These are phyloP conservation scores for Ptychoptera albimana DNA, from an alignment of 2,888 invertebrate species.

Conservation along the genomic window DNA sequence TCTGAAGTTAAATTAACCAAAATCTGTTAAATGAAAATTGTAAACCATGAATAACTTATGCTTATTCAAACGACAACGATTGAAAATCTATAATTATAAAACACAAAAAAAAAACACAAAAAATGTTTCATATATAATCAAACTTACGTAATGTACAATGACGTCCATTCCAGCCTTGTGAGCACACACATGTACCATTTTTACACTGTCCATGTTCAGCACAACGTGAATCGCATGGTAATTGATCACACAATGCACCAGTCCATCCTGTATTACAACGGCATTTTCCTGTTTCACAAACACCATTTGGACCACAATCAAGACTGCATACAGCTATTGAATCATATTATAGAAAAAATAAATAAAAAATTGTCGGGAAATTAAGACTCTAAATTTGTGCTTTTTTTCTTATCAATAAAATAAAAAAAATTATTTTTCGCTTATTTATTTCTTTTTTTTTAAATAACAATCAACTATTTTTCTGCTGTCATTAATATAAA, in stretches of 20 bases:
- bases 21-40: no score
- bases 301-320: conserved; percentile 88
- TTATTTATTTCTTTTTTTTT: no score
- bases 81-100: not conserved
- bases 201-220: conserved; percentile 92
- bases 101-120: conserved; percentile 6
- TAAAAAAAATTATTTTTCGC: no score
- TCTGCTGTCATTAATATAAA: no score
- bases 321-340: conserved; percentile 71
- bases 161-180: conserved; percentile 95
- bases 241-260: conserved; percentile 78
- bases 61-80: no score
- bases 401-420: no score
- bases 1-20: no score
- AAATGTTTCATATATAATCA: no score
- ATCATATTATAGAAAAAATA: conserved; percentile 9
- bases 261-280: conserved; percentile 88
- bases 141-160: conserved; percentile 92
- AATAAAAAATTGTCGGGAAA: not conserved
- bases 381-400: not conserved
- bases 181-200: conserved; percentile 95
- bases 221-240: conserved; percentile 83
- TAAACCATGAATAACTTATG: no score
- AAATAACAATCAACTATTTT: no score
- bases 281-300: conserved; percentile 82